Evolutionary conservation across 2,888 invertebrate species (phyloP).

Genomic region (Anagyrus pseudococci): DNA sequence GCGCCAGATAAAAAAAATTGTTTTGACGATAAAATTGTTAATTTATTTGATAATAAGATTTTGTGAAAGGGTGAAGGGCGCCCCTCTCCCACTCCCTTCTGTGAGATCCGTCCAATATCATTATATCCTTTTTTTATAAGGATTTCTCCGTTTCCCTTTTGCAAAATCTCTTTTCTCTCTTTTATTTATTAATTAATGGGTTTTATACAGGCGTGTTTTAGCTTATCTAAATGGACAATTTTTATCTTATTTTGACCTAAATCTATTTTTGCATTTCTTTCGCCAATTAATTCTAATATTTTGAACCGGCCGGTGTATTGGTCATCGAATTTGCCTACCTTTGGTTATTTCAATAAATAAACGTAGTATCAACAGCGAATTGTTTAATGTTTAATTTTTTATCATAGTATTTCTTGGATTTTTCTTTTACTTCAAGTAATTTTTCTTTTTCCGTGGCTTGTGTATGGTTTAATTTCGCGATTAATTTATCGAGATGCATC

Average conservation of each 20-base stretch:
- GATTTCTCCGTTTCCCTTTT: too few relatives aligned
- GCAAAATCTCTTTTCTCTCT: too few relatives aligned
- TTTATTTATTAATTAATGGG: too few relatives aligned
- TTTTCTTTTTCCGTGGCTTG: conserved; percentile 2
- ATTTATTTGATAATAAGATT: too few relatives aligned
- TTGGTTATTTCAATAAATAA: conserved; percentile 8
- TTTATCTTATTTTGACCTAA: background rate
- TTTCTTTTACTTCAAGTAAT: conserved; percentile 15
- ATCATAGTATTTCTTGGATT: conserved; percentile 13
- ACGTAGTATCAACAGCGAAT: background rate
- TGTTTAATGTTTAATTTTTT: conserved; percentile 9
- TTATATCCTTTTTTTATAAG: too few relatives aligned
- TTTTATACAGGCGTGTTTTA: conserved; percentile 16
- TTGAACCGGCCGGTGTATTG: background rate
- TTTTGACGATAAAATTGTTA: too few relatives aligned
- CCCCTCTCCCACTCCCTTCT: too few relatives aligned
- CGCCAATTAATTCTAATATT: background rate
- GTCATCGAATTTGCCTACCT: conserved; percentile 9
- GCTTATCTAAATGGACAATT: conserved; percentile 9
- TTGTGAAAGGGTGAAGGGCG: too few relatives aligned
- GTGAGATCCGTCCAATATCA: too few relatives aligned
- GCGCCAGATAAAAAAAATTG: too few relatives aligned
- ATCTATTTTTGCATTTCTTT: background rate
- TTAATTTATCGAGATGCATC: background rate
- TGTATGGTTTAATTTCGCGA: background rate